phyloP scores from a whole-genome alignment of 2,113 vertebrate genomes.

The Eidolon helvum region DNA sequence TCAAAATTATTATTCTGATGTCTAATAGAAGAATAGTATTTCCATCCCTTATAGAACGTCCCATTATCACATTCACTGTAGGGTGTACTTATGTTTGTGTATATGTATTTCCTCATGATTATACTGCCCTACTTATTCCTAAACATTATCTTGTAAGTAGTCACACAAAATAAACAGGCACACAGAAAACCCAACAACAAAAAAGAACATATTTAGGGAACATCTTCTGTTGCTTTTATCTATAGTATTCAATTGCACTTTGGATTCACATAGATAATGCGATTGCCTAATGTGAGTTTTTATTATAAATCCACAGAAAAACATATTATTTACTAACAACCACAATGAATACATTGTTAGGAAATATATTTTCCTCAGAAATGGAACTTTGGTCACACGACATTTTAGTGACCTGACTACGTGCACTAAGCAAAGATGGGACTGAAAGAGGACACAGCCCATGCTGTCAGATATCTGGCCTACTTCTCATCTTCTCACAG shows the following conservation, averaged over 20 bases:
- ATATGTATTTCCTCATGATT: background rate
- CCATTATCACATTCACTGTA: background rate
- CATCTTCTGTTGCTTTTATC: background rate
- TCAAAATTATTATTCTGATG: background rate
- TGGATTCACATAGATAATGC: background rate
- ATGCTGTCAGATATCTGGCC: background rate
- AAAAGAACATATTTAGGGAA: background rate
- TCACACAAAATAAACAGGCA: background rate
- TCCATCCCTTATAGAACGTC: background rate
- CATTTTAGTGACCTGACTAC: background rate
- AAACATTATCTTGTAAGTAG: background rate
- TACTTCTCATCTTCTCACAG: background rate
- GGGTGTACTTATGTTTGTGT: background rate
- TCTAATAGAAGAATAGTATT: background rate
- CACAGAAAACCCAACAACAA: background rate
- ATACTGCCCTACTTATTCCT: background rate
- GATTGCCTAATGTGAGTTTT: background rate
- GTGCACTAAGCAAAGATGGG: background rate
- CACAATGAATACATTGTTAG: background rate
- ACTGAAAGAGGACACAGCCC: background rate
- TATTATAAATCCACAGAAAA: background rate
- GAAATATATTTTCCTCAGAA: background rate
- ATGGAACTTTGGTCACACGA: background rate
- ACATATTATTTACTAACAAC: background rate
- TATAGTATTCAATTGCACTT: background rate